Base-by-base conservation (phyloP, 2,113 vertebrate species). In the Chaetura pelagica region DNA sequence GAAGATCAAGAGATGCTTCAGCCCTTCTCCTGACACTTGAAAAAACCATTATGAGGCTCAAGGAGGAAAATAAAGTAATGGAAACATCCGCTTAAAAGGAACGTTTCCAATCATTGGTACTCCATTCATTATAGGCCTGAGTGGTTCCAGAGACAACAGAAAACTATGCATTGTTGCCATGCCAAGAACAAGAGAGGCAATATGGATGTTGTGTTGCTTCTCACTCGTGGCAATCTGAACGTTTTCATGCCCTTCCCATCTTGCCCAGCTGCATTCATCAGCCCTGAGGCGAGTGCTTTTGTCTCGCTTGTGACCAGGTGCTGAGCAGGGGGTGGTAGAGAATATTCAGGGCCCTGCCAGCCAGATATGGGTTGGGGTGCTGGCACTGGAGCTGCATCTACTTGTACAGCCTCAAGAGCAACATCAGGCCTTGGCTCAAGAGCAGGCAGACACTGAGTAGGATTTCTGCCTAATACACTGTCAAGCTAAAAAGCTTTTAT, bases 101-200 rank as follows among this genome's bases (percentile, higher is more conserved):
- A 87, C 95, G 77, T 97, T 98, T 98, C 97, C 97, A 98, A 95
- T 98, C 98, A 97, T 91, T 98, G 98, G 96, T 98, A 98, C 98
- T 98, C 97, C 97, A 98, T 98, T 97, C 96, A 98, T 98, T 98
- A 98, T 89, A 86, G 93, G 97, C 96, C 93, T 96, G 97, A 98
- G 96, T 97, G 95, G 96, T 98, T 98, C 98, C 98, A 98, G 98
- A 97, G 98, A 98, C 98, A 98, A 97, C 98, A 98, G 94, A 97
- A 90, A 97, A 94, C 90, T 85, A 89, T 94, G 97, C 94, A 87
- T 89, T 97, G 97, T 95, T 98, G 96, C 90, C 87, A 98, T 95
- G 98, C 97, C 98, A 98, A 98, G 97, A 97, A 97, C 95, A 97
- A 97, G 97, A 97, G 96, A 95, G 86, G 95, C 96, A 97, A 44